phyloP scores from a whole-genome alignment of 2,113 vertebrate genomes.

The Atractosteus spatula region DNA sequence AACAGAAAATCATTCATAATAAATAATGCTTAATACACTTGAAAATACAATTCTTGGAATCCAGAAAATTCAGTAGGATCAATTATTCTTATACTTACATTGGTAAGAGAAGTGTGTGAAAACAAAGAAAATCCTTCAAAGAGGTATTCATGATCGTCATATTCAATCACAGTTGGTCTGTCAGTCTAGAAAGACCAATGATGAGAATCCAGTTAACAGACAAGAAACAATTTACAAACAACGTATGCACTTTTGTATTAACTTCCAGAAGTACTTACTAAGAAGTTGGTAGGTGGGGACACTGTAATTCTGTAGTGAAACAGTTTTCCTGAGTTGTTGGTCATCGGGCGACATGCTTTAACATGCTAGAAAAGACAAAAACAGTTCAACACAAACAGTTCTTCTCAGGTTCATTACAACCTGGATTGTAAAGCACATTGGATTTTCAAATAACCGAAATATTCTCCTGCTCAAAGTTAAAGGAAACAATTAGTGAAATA shows the following conservation, averaged over 20 bases:
- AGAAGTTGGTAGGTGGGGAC: constrained; percentile 96
- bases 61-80: too few relatives aligned
- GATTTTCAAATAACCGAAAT: too few relatives aligned
- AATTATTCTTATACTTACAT: constrained; percentile 66
- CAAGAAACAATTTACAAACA: too few relatives aligned
- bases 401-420: not conserved
- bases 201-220: too few relatives aligned
- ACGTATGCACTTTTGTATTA: too few relatives aligned
- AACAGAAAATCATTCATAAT: too few relatives aligned
- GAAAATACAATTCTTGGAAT: too few relatives aligned
- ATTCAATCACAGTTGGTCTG: constrained; percentile 93
- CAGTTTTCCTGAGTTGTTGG: constrained; percentile 90
- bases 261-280: constrained; percentile 68
- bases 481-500: too few relatives aligned
- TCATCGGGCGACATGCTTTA: constrained; percentile 87
- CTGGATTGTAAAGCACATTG: not conserved
- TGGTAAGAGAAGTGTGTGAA: constrained; percentile 87
- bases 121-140: constrained; percentile 98
- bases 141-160: constrained; percentile 97
- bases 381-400: not conserved
- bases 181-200: constrained; percentile 76
- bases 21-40: too few relatives aligned
- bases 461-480: too few relatives aligned
- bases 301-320: constrained; percentile 97
- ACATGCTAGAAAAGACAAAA: constrained; percentile 63